These are phyloP conservation scores for Shargacucullia verbasci DNA, from an alignment of 2,888 invertebrate genomes.

Conservation along the genomic window DNA sequence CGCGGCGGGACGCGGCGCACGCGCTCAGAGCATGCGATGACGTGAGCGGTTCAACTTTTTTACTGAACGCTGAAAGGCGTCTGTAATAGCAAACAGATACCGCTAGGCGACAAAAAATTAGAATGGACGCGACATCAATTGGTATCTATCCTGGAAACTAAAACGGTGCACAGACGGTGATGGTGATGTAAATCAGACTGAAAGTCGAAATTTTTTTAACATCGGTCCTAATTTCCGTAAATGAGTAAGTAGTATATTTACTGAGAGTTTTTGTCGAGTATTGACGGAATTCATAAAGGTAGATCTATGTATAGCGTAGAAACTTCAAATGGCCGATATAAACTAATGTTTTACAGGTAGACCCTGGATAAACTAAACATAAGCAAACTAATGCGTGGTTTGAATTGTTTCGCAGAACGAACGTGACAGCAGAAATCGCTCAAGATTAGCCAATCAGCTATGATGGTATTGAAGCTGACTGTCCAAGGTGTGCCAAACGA, in stretches of 20 bases:
- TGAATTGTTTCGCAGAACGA: slow-evolving; percentile 31
- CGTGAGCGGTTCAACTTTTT: slow-evolving; percentile 70
- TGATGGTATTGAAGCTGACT: too few species aligned
- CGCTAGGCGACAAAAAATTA: slow-evolving; percentile 35
- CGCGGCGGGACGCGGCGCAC: slow-evolving; percentile 64
- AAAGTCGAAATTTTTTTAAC: slow-evolving; percentile 10
- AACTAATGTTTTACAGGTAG: not conserved
- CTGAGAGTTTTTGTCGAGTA: not conserved
- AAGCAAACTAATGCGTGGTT: not conserved
- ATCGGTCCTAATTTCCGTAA: slow-evolving; percentile 18
- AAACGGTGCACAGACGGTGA: slow-evolving; percentile 19
- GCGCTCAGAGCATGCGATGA: slow-evolving; percentile 75
- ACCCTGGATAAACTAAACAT: slow-evolving; percentile 23
- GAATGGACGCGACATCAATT: slow-evolving; percentile 8
- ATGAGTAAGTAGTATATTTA: too few species aligned
- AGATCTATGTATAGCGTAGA: not conserved
- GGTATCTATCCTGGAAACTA: slow-evolving; percentile 23
- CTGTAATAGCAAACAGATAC: slow-evolving; percentile 45
- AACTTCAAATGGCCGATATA: slow-evolving; percentile 8
- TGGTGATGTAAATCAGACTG: slow-evolving; percentile 12
- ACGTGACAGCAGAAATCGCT: not conserved
- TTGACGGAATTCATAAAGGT: not conserved
- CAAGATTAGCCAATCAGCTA: too few species aligned
- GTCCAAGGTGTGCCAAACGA: too few species aligned
- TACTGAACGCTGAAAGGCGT: slow-evolving; percentile 71